These are phyloP conservation scores for Typhlomys cinereus DNA, from an alignment of 2,113 vertebrate species.

Conservation along the genomic window DNA sequence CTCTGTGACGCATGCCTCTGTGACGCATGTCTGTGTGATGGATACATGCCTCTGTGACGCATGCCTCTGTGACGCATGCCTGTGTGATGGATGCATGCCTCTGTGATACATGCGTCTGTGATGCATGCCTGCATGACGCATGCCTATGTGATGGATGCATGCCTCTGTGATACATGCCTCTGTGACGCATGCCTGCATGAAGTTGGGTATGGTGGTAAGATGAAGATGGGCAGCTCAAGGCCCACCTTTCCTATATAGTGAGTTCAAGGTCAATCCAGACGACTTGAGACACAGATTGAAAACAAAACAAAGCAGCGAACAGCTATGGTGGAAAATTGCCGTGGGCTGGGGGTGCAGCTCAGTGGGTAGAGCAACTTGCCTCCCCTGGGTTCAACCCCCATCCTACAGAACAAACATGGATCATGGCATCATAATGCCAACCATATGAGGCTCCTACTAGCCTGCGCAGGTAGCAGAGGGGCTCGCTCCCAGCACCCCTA, in stretches of 20 bases:
- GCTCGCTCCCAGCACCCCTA: too few species aligned
- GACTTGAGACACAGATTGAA: neutral
- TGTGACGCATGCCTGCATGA: neutral
- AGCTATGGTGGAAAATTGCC: neutral
- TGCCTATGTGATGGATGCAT: neutral
- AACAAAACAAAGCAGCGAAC: neutral
- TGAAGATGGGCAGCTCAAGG: neutral
- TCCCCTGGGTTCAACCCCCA: neutral
- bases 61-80: neutral
- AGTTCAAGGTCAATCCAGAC: neutral
- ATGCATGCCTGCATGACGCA: neutral
- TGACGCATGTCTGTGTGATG: too few species aligned
- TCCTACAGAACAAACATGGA: neutral
- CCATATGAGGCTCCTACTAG: neutral
- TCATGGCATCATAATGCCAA: fast-evolving
- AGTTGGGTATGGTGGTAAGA: neutral
- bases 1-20: too few species aligned
- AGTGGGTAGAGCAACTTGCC: neutral
- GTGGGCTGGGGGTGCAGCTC: neutral
- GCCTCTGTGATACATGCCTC: too few species aligned
- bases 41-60: too few species aligned
- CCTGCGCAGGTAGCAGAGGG: too few species aligned
- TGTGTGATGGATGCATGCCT: neutral
- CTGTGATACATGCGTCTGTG: too few species aligned
- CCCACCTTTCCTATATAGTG: neutral